Conservation (phyloP, 2,888 invertebrate genomes). For the Amphiduros pacificus region DNA sequence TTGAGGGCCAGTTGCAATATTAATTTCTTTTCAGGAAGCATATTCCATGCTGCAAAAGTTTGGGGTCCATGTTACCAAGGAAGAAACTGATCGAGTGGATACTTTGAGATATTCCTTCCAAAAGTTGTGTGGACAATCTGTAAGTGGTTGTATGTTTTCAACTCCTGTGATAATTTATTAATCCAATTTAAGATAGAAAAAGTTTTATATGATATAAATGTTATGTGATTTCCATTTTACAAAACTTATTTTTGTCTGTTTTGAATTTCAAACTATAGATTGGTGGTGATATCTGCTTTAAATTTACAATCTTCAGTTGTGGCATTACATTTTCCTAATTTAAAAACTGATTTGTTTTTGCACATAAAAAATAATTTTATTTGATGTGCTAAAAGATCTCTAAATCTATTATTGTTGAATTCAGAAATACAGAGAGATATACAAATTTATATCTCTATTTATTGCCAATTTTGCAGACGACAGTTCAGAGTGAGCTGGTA, state of each 20-base stretch:
- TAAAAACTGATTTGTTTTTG: not conserved
- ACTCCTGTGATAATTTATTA: not conserved
- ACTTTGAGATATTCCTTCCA: conserved; percentile 77
- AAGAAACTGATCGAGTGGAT: conserved; percentile 79
- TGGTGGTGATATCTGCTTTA: too few relatives aligned
- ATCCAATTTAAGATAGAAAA: too few relatives aligned
- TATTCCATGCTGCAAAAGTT: conserved; percentile 69
- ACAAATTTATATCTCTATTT: not conserved
- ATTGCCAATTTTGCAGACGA: too few relatives aligned
- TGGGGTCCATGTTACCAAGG: conserved; percentile 69
- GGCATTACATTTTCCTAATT: not conserved
- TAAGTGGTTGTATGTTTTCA: conserved; percentile 64
- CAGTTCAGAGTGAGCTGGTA: conserved; percentile 71
- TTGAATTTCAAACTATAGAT: too few relatives aligned
- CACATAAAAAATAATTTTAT: not conserved
- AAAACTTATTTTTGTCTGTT: too few relatives aligned
- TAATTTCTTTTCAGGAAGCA: conserved; percentile 64
- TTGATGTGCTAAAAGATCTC: too few relatives aligned
- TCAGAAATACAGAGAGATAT: too few relatives aligned
- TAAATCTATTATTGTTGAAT: too few relatives aligned
- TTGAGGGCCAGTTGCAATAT: not conserved
- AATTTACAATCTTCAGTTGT: too few relatives aligned
- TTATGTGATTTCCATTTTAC: too few relatives aligned
- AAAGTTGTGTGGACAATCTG: conserved; percentile 71
- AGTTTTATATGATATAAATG: too few relatives aligned